Evolutionary conservation across 2,113 vertebrate species (phyloP).

Genomic region (Chlorodrepanis virens): DNA sequence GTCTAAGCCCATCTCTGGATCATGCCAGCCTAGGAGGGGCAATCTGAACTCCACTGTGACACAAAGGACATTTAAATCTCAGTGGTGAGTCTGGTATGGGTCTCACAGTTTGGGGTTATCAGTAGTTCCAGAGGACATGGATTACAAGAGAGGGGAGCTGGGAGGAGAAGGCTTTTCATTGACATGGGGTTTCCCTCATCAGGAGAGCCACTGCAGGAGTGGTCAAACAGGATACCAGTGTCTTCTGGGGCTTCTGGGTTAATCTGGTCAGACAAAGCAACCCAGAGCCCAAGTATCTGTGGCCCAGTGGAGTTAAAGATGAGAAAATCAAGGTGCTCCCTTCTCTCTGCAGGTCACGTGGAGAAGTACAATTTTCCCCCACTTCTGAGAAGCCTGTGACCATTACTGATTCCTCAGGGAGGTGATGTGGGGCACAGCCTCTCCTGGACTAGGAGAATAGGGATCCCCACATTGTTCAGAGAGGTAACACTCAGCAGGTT

Average conservation of each 20-base stretch:
- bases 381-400: rapidly evolving
- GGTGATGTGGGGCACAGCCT: not conserved
- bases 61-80: not conserved
- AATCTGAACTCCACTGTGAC: not conserved
- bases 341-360: not conserved
- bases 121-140: not conserved
- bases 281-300: not conserved
- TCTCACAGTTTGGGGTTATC: not conserved
- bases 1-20: not conserved
- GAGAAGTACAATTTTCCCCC: not conserved
- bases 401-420: not conserved
- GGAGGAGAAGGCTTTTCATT: not conserved
- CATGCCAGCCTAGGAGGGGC: not conserved
- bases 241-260: not conserved
- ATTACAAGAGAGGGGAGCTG: not conserved
- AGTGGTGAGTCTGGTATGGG: too few species aligned
- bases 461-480: not conserved
- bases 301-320: not conserved
- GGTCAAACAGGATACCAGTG: not conserved
- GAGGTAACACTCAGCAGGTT: not conserved
- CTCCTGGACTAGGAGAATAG: not conserved
- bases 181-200: not conserved
- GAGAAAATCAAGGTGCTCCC: not conserved
- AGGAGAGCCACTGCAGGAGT: not conserved
- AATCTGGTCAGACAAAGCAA: not conserved